Percentiles rank a stretch among this genome's conserved stretches.
Conservation (phyloP, 2,797 vertebrate genomes). For the Tenualosa thibaudeaui region DNA sequence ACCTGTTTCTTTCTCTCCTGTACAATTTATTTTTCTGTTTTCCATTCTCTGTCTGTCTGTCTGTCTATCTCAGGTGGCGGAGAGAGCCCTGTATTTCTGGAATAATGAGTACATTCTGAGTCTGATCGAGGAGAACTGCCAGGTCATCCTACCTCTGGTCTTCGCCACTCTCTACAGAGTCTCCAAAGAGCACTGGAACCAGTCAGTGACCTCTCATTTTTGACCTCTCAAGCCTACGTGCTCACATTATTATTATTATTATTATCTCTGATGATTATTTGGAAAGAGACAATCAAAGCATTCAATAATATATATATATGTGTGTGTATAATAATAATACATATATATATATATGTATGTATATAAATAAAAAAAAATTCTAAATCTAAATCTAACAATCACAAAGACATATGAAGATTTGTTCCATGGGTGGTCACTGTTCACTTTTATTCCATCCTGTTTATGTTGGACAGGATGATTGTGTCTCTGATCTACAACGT, state of each 20-base stretch:
- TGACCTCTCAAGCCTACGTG: not conserved
- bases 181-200: conserved; percentile 96
- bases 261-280: not conserved
- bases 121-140: conserved; percentile 94
- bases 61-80: conserved; percentile 78
- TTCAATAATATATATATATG: too few species aligned
- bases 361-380: too few species aligned
- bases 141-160: conserved; percentile 89
- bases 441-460: not conserved
- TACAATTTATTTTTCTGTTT: not conserved
- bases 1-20: too few species aligned
- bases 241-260: not conserved
- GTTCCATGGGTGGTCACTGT: not conserved
- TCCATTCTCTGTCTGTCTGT: not conserved
- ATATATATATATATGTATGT: too few species aligned
- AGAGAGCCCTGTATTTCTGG: conserved; percentile 96
- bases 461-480: conserved; percentile 75
- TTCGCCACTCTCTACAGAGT: conserved; percentile 91
- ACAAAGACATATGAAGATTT: too few species aligned
- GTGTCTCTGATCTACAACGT: conserved; percentile 94
- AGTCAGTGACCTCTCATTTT: conserved; percentile 73
- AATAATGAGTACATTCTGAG: conserved; percentile 95
- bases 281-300: too few species aligned
- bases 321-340: too few species aligned
- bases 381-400: too few species aligned